Conservation (phyloP, 1,140 invertebrate genomes). For the Drosophila kurseongensis region DNA sequence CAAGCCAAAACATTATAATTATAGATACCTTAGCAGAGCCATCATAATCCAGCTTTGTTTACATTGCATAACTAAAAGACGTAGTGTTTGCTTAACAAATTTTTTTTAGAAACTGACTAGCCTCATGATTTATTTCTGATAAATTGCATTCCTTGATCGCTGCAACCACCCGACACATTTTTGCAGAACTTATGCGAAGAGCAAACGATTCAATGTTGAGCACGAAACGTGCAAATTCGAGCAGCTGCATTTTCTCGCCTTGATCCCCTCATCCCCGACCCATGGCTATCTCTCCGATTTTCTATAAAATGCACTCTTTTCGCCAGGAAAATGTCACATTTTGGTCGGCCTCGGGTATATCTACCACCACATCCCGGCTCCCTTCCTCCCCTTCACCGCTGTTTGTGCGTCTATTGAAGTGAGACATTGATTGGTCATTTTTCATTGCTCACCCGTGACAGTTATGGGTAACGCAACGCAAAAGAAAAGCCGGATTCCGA, state of each 20-base stretch:
- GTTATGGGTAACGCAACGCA: conserved; percentile 57
- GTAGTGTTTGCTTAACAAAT: too few species aligned
- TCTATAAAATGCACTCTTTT: conserved; percentile 75
- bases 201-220: conserved; percentile 38
- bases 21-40: too few species aligned
- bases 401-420: conserved; percentile 66
- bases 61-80: too few species aligned
- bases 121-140: conserved; percentile 9
- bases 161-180: conserved; percentile 14
- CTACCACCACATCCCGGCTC: conserved; percentile 51
- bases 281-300: conserved; percentile 32
- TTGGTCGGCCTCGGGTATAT: conserved; percentile 46
- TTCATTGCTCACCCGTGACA: conserved; percentile 74
- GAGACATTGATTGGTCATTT: conserved; percentile 82
- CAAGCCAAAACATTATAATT: too few species aligned
- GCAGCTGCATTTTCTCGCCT: conserved; percentile 64
- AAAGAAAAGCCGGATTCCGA: conserved; percentile 9
- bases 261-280: conserved; percentile 17
- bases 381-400: conserved; percentile 48
- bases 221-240: conserved; percentile 59
- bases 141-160: conserved; percentile 30
- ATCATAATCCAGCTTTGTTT: too few species aligned
- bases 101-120: too few species aligned
- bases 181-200: conserved; percentile 15
- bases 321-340: conserved; percentile 72